Evolutionary conservation across 2,797 vertebrate species (phyloP).

Genomic region (Capromys pilorides): DNA sequence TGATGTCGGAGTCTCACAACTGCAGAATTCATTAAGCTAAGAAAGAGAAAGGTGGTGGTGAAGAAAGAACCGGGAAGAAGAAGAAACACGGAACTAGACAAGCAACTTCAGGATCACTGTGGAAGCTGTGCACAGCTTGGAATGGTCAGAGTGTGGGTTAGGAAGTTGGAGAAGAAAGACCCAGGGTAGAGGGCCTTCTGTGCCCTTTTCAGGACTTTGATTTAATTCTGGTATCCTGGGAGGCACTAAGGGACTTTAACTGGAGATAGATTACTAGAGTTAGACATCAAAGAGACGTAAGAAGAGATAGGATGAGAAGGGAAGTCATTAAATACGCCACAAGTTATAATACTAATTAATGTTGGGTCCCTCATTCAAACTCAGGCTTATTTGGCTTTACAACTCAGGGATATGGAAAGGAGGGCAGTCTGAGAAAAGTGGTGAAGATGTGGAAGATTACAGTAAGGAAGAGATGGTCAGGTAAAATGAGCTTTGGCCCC

Average conservation of each 20-base stretch:
- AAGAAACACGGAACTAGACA: background rate
- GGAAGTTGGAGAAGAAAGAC: conserved; percentile 1
- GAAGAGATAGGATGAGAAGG: background rate
- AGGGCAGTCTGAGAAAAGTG: background rate
- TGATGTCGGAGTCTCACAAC: background rate
- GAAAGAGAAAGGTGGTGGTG: background rate
- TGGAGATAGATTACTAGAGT: conserved; percentile 13
- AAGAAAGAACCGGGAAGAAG: background rate
- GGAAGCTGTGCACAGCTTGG: background rate
- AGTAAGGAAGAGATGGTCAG: background rate
- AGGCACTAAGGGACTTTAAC: conserved; percentile 24
- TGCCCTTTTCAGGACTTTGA: background rate
- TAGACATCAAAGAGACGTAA: background rate
- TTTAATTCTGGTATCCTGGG: background rate
- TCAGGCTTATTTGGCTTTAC: background rate
- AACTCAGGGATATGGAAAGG: background rate
- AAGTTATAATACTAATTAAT: background rate
- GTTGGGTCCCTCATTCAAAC: background rate
- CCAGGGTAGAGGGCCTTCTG: background rate
- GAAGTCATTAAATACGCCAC: background rate
- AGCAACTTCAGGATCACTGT: background rate
- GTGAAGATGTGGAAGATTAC: background rate
- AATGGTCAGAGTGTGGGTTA: background rate
- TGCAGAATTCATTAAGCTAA: background rate
- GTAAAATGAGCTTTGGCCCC: background rate